Evolutionary conservation across 1,140 invertebrate genomes (phyloP).

Genomic region (Neodiprion virginianus): DNA sequence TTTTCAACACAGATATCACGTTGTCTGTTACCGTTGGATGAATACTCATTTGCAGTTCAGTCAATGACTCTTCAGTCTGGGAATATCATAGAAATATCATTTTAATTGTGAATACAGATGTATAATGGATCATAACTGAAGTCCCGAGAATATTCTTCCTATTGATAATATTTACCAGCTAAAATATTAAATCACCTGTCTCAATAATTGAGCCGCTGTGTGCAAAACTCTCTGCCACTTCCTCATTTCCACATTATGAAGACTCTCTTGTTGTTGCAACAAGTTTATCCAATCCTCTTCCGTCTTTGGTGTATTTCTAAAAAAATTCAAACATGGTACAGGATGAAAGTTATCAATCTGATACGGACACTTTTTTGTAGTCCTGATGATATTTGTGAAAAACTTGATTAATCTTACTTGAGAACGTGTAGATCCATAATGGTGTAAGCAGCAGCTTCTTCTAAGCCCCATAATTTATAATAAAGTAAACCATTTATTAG

Average conservation of each 20-base stretch:
- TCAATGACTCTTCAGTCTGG: slow-evolving; percentile 72
- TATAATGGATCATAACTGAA: background rate
- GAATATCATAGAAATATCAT: slow-evolving; percentile 33
- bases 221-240: slow-evolving; percentile 79
- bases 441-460: slow-evolving; percentile 64
- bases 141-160: slow-evolving; percentile 9
- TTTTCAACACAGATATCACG: slow-evolving; percentile 58
- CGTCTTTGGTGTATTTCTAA: slow-evolving; percentile 67
- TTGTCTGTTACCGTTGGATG: slow-evolving; percentile 66
- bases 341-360: slow-evolving; percentile 17
- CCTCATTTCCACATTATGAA: slow-evolving; percentile 77
- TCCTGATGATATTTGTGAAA: slow-evolving; percentile 12
- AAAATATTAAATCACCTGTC: slow-evolving; percentile 62
- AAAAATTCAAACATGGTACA: slow-evolving; percentile 22
- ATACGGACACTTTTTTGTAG: background rate
- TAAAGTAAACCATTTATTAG: slow-evolving; percentile 81
- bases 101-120: slow-evolving; percentile 4
- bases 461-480: slow-evolving; percentile 77
- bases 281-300: slow-evolving; percentile 80
- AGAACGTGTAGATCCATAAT: slow-evolving; percentile 67
- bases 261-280: slow-evolving; percentile 76
- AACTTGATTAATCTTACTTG: slow-evolving; percentile 54
- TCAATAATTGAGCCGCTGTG: slow-evolving; percentile 67
- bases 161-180: slow-evolving; percentile 20
- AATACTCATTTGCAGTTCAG: slow-evolving; percentile 70